A percentile compares a stretch with the other conserved stretches of the same genome.
Conservation (phyloP, 1,140 invertebrate species). For the Drosophila ananassae region DNA sequence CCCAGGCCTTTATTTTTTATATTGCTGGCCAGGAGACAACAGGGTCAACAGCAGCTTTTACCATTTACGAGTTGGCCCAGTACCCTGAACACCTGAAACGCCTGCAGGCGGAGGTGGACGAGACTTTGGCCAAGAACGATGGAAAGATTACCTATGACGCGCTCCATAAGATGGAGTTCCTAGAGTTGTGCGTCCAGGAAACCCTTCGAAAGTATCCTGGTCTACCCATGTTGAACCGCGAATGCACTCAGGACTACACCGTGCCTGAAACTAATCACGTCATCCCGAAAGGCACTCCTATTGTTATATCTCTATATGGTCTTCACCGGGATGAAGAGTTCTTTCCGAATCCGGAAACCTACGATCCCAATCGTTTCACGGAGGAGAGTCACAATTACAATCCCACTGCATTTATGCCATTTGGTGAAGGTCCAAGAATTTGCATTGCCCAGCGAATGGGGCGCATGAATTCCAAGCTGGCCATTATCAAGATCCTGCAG, state of each 20-base stretch:
- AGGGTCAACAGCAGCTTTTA: constrained; percentile 86
- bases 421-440: constrained; percentile 88
- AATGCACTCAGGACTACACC: constrained; percentile 83
- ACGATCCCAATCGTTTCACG: constrained; percentile 88
- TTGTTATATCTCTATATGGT: constrained; percentile 83
- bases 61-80: constrained; percentile 86
- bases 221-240: constrained; percentile 85
- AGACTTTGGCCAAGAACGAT: constrained; percentile 81
- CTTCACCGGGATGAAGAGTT: constrained; percentile 85
- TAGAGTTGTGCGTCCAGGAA: constrained; percentile 86
- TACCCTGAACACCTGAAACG: constrained; percentile 86
- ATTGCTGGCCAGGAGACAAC: constrained; percentile 91
- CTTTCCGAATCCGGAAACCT: constrained; percentile 88
- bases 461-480: constrained; percentile 59
- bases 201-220: constrained; percentile 87
- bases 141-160: constrained; percentile 85
- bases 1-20: constrained; percentile 88
- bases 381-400: constrained; percentile 83
- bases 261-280: constrained; percentile 79
- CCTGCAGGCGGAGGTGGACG: constrained; percentile 86
- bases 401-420: constrained; percentile 86
- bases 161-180: constrained; percentile 85
- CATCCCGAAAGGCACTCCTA: constrained; percentile 84
- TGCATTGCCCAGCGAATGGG: constrained; percentile 73
- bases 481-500: constrained; percentile 63